Percentiles rank a stretch among this genome's conserved stretches.
Conservation (phyloP, 1,140 invertebrate genomes). For the Sesamia nonagrioides region DNA sequence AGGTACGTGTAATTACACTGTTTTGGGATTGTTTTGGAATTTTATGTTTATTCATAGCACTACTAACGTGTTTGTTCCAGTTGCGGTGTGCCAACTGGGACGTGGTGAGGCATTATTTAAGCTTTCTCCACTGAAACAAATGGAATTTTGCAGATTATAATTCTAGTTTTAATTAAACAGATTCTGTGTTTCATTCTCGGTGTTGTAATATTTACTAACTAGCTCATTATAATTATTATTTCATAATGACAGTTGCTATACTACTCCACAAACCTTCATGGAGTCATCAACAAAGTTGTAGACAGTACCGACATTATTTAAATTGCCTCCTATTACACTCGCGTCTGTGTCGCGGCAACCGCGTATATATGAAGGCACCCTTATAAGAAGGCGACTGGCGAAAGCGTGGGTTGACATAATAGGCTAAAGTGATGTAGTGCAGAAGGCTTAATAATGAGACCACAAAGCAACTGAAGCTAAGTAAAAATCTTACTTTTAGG, state of each 20-base stretch:
- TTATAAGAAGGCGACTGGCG: neutral
- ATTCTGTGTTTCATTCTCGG: neutral
- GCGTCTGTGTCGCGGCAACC: conserved; percentile 10
- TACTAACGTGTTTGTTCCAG: conserved; percentile 23
- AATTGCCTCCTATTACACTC: conserved; percentile 31
- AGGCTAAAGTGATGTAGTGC: neutral
- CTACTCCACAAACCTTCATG: neutral
- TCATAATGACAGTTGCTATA: conserved; percentile 4
- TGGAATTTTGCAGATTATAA: conserved; percentile 20
- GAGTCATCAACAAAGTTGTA: conserved; percentile 16
- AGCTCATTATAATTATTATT: neutral
- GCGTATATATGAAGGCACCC: conserved; percentile 9
- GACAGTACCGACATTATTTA: conserved; percentile 25
- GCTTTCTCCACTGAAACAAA: conserved; percentile 15
- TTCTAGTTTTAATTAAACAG: conserved; percentile 20
- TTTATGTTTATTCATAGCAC: conserved; percentile 28
- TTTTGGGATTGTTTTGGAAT: conserved; percentile 33
- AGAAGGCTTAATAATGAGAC: conserved; percentile 14
- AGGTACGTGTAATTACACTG: conserved; percentile 31
- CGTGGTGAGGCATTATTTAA: conserved; percentile 22
- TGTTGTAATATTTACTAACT: neutral
- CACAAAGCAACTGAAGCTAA: neutral
- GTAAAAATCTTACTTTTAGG: neutral
- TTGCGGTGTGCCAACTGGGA: conserved; percentile 33
- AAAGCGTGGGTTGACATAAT: conserved; percentile 16